Conservation (phyloP, 1,140 invertebrate genomes). For the Pseudomyrmex dendroicus region DNA sequence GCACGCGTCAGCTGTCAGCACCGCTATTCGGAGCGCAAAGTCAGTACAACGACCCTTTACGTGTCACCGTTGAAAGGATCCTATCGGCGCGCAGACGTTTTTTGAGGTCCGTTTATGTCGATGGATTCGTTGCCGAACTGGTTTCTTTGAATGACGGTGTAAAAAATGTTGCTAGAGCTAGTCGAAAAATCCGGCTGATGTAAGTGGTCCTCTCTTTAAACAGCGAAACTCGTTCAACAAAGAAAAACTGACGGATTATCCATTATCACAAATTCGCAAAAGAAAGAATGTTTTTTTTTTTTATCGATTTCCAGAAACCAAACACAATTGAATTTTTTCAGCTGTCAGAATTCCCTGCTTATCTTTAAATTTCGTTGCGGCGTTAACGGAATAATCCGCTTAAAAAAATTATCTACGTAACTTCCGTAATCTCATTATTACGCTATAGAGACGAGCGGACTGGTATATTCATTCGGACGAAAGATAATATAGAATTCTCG, state of each 20-base stretch:
- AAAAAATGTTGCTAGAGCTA: slow-evolving; percentile 1
- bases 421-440: slow-evolving; percentile 51
- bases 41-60: slow-evolving; percentile 57
- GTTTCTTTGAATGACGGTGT: slow-evolving; percentile 43
- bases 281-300: not conserved
- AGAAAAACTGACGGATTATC: not conserved
- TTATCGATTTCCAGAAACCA: not conserved
- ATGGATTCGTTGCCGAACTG: slow-evolving; percentile 42
- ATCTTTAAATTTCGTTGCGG: slow-evolving; percentile 18
- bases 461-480: slow-evolving; percentile 32
- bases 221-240: not conserved
- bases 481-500: slow-evolving; percentile 36
- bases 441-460: slow-evolving; percentile 36
- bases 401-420: slow-evolving; percentile 57
- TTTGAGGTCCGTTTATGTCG: slow-evolving; percentile 34
- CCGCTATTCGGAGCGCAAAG: slow-evolving; percentile 55
- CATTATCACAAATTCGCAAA: not conserved
- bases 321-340: slow-evolving; percentile 21
- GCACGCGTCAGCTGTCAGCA: slow-evolving; percentile 61
- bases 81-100: slow-evolving; percentile 25
- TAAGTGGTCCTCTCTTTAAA: not conserved
- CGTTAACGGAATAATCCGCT: slow-evolving; percentile 38
- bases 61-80: slow-evolving; percentile 59
- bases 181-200: slow-evolving; percentile 40
- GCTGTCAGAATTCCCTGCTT: not conserved